Percentiles rank a stretch among this genome's conserved stretches.
Conservation (phyloP, 1,140 invertebrate genomes). For the Pentalonia nigronervosa region DNA sequence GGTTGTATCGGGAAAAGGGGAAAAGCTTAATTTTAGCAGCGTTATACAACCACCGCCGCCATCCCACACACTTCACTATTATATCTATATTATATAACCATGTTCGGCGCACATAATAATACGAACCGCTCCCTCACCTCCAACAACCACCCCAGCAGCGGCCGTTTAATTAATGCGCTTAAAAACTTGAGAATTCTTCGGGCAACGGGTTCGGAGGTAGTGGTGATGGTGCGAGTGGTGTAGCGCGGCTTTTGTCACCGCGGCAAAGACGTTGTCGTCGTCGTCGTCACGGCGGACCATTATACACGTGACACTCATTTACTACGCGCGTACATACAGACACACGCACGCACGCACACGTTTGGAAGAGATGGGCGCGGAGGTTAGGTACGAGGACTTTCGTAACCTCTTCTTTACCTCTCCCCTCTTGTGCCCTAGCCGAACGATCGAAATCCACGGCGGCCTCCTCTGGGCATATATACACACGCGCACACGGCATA, state of each 20-base stretch:
- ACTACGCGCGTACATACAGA: not conserved
- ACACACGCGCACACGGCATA: not conserved
- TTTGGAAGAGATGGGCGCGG: not conserved
- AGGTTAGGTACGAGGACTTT: not conserved
- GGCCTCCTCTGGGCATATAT: not conserved
- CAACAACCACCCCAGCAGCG: too few relatives aligned
- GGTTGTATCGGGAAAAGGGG: constrained; percentile 23
- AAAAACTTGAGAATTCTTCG: not conserved
- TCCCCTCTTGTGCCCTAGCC: not conserved
- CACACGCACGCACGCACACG: not conserved
- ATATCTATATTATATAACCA: not conserved
- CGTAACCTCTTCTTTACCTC: not conserved
- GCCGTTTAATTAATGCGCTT: constrained; percentile 39
- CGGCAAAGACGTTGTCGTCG: not conserved
- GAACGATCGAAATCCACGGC: not conserved
- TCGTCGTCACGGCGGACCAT: not conserved
- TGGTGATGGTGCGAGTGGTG: not conserved
- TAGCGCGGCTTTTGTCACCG: constrained; percentile 10
- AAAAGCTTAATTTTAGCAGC: constrained; percentile 27
- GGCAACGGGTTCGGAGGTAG: not conserved
- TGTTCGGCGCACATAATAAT: constrained; percentile 17
- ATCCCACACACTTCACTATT: not conserved
- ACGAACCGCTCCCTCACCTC: not conserved
- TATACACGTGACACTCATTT: not conserved
- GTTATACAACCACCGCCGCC: not conserved